Percentiles rank a stretch among this genome's conserved stretches.
phyloP scores from a whole-genome alignment of 2,888 invertebrate genomes.

The Rotaria magnacalcarata region DNA sequence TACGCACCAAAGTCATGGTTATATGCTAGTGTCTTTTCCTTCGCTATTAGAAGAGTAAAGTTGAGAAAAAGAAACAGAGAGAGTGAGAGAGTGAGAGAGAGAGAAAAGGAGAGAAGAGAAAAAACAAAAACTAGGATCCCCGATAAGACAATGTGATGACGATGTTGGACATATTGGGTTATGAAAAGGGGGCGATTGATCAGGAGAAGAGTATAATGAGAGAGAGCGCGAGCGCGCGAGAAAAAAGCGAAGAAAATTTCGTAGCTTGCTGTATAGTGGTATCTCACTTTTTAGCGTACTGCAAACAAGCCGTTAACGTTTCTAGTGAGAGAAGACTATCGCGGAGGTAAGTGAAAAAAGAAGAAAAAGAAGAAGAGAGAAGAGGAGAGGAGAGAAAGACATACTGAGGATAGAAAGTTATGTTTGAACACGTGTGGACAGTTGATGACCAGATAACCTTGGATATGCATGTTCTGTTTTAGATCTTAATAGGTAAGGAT shows the following conservation, averaged over 20 bases:
- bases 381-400: neutral
- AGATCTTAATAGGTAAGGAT: neutral
- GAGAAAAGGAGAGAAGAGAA: neutral
- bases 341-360: neutral
- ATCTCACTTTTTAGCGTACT: conserved; percentile 20
- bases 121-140: neutral
- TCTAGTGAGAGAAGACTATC: neutral
- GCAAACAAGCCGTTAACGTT: neutral
- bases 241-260: neutral
- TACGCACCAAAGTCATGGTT: neutral
- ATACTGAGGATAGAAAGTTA: neutral
- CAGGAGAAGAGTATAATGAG: neutral
- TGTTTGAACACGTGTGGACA: conserved; percentile 2
- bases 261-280: neutral
- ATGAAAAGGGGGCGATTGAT: neutral
- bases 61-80: neutral
- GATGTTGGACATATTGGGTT: neutral
- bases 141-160: neutral
- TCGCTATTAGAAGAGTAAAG: neutral
- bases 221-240: neutral
- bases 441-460: neutral
- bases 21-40: neutral
- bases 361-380: neutral
- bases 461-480: neutral
- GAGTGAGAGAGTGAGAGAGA: neutral